phyloP scores from a whole-genome alignment of 1,140 invertebrate species.

The Drosophila novamexicana region DNA sequence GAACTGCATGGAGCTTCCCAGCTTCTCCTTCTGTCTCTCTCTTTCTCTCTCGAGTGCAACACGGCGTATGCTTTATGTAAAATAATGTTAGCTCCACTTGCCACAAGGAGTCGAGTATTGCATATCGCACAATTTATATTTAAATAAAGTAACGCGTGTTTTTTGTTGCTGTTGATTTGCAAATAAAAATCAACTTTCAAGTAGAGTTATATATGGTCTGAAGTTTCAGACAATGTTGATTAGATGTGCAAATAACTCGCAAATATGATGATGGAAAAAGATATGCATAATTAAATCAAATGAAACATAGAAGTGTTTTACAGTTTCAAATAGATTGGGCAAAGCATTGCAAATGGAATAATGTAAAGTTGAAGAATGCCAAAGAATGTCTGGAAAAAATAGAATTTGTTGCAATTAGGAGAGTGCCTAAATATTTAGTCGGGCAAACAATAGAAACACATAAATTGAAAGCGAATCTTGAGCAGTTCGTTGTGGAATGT shows the following conservation, averaged over 20 bases:
- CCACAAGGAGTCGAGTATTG: constrained; percentile 15
- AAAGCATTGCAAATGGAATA: no score
- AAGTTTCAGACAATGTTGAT: neutral
- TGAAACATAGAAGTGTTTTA: neutral
- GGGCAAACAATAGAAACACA: neutral
- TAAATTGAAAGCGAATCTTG: neutral
- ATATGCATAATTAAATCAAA: neutral
- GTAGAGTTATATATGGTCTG: neutral
- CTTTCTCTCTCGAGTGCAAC: constrained; percentile 14
- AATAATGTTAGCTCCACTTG: constrained; percentile 29
- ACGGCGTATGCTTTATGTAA: constrained; percentile 47
- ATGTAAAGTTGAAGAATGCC: no score
- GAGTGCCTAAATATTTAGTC: neutral
- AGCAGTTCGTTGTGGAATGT: neutral
- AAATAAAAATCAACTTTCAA: constrained; percentile 21
- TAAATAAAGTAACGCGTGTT: neutral
- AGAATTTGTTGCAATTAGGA: no score
- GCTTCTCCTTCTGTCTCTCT: neutral
- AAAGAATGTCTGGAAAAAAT: no score
- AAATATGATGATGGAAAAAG: neutral
- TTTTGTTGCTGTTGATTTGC: constrained; percentile 4
- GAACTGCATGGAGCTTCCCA: constrained; percentile 17
- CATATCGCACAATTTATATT: constrained; percentile 25
- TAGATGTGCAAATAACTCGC: neutral
- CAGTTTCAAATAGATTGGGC: no score